Conservation (phyloP, 2,888 invertebrate genomes). For the Oscheius onirici region DNA sequence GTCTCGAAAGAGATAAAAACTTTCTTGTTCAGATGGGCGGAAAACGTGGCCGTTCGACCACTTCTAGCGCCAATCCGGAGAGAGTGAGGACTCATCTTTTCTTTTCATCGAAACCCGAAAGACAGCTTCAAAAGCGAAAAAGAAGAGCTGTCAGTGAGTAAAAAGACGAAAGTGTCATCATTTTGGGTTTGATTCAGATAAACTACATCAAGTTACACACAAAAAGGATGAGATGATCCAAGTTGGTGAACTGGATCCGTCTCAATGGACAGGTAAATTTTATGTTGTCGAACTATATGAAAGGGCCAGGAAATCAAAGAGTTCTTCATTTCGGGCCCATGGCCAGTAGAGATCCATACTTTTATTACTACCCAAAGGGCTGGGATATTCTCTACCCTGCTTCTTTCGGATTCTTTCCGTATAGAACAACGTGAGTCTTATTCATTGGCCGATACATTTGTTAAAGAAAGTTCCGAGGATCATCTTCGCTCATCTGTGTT, state of each 20-base stretch:
- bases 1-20: neutral
- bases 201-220: constrained; percentile 65
- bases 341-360: constrained; percentile 71
- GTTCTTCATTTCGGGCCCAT: constrained; percentile 71
- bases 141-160: constrained; percentile 65
- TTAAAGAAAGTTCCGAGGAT: constrained; percentile 71
- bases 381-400: constrained; percentile 72
- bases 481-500: constrained; percentile 66
- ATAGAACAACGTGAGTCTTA: constrained; percentile 67
- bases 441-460: neutral
- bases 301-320: constrained; percentile 68
- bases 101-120: constrained; percentile 65
- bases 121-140: constrained; percentile 65
- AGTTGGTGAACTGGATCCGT: constrained; percentile 68
- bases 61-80: constrained; percentile 57
- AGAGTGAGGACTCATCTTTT: constrained; percentile 69
- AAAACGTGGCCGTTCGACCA: constrained; percentile 53
- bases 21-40: constrained; percentile 52
- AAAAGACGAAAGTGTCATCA: neutral
- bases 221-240: constrained; percentile 71
- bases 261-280: constrained; percentile 65
- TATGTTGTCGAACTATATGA: no score
- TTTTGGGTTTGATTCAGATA: constrained; percentile 60
- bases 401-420: constrained; percentile 71
- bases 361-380: constrained; percentile 72